These are phyloP conservation scores for Pantala flavescens DNA, from an alignment of 1,140 invertebrate species.

Conservation along the genomic window DNA sequence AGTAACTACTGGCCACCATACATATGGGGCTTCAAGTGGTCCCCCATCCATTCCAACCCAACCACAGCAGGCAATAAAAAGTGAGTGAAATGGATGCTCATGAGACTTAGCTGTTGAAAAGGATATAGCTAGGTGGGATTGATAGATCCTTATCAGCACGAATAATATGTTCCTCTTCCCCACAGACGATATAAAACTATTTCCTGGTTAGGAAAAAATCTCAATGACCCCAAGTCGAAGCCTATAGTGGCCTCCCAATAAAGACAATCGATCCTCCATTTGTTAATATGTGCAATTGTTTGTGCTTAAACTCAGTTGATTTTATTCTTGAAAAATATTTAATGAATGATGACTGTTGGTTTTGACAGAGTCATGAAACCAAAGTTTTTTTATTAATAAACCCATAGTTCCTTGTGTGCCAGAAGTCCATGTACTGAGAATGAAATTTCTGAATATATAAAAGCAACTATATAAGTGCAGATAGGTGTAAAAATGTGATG, in stretches of 20 bases:
- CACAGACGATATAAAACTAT: no score
- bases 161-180: no score
- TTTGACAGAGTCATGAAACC: background rate
- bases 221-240: no score
- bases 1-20: background rate
- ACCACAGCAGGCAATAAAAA: background rate
- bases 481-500: no score
- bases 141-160: no score
- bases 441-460: background rate
- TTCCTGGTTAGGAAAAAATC: no score
- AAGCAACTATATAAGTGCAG: background rate
- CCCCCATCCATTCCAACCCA: background rate
- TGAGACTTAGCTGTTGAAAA: no score
- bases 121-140: no score
- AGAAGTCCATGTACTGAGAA: background rate
- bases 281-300: conserved; percentile 1
- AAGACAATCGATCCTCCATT: conserved; percentile 8
- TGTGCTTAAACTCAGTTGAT: conserved; percentile 2
- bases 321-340: background rate
- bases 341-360: background rate
- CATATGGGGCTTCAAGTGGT: background rate
- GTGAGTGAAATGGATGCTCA: background rate
- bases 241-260: no score
- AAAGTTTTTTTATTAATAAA: background rate
- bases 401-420: conserved; percentile 4